Conservation (phyloP, 2,113 vertebrate genomes). For the Calidris pygmaea region DNA sequence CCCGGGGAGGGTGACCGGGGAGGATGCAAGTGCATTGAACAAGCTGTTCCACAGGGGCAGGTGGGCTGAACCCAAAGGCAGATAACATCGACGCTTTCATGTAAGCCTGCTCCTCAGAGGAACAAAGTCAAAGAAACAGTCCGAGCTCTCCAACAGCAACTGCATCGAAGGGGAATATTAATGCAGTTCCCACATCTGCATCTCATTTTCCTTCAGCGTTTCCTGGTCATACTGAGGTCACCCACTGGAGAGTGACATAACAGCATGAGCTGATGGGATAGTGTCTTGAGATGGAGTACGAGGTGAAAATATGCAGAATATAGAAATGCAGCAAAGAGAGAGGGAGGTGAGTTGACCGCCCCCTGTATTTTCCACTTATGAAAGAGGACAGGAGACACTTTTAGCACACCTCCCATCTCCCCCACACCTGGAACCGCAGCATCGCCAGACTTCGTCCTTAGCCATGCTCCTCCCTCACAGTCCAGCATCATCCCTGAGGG, state of each 20-base stretch:
- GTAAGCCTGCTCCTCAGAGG: not conserved
- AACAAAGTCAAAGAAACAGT: constrained; percentile 43
- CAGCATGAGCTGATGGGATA: constrained; percentile 16
- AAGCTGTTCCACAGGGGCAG: not conserved
- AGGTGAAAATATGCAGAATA: not conserved
- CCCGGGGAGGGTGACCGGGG: not conserved
- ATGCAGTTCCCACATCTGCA: constrained; percentile 24
- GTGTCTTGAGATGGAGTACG: not conserved
- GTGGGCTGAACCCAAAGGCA: constrained; percentile 18
- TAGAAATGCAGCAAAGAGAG: not conserved
- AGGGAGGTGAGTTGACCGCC: not conserved
- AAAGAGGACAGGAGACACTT: not conserved
- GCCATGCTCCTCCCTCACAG: accelerated
- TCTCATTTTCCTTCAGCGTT: constrained; percentile 25
- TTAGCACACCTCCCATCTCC: not conserved
- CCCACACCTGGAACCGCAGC: not conserved
- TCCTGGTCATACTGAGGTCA: constrained; percentile 45
- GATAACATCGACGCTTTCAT: constrained; percentile 43
- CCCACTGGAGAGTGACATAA: constrained; percentile 51
- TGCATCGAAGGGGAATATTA: not conserved
- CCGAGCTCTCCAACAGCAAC: not conserved
- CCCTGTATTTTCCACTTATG: not conserved
- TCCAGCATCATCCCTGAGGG: not conserved
- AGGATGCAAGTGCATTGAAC: not conserved
- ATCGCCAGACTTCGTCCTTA: not conserved